A percentile compares a stretch with the other conserved stretches of the same genome.
Evolutionary conservation across 2,888 invertebrate genomes (phyloP).

Genomic region (Seira ritae): DNA sequence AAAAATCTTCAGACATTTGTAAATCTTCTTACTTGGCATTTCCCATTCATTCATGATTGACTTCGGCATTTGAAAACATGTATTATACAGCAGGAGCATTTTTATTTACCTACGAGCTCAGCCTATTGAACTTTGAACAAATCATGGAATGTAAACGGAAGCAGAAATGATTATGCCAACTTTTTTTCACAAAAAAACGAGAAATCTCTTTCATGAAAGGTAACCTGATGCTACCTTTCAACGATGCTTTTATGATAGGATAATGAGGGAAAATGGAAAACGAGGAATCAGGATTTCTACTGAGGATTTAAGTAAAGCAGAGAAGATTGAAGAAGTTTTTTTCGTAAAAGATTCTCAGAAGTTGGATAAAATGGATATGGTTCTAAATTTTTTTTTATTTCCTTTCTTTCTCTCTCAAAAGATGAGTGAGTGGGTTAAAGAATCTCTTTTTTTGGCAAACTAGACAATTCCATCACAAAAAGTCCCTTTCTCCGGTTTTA

Average conservation of each 20-base stretch:
- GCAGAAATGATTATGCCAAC: background rate
- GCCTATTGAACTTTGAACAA: too few relatives aligned
- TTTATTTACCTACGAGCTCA: too few relatives aligned
- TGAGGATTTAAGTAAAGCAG: too few relatives aligned
- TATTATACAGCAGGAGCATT: too few relatives aligned
- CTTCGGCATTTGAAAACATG: too few relatives aligned
- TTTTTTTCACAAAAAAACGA: background rate
- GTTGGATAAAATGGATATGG: slow-evolving; percentile 2
- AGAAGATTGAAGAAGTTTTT: background rate
- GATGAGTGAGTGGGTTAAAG: slow-evolving; percentile 46
- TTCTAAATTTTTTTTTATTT: background rate
- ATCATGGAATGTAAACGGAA: too few relatives aligned
- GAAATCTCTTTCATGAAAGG: background rate
- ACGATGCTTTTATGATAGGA: background rate
- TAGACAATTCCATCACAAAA: background rate
- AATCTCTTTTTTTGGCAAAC: slow-evolving; percentile 49
- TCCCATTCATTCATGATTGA: too few relatives aligned
- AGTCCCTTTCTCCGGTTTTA: background rate
- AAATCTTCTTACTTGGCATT: too few relatives aligned
- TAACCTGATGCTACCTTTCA: slow-evolving; percentile 22
- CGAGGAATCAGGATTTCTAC: background rate
- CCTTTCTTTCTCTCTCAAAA: slow-evolving; percentile 21
- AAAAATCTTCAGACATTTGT: too few relatives aligned
- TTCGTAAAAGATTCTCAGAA: background rate
- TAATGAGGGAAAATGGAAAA: slow-evolving; percentile 15